A percentile compares a stretch with the other conserved stretches of the same genome.
Evolutionary conservation across 2,888 invertebrate species (phyloP).

Genomic region (Thyatira batis): DNA sequence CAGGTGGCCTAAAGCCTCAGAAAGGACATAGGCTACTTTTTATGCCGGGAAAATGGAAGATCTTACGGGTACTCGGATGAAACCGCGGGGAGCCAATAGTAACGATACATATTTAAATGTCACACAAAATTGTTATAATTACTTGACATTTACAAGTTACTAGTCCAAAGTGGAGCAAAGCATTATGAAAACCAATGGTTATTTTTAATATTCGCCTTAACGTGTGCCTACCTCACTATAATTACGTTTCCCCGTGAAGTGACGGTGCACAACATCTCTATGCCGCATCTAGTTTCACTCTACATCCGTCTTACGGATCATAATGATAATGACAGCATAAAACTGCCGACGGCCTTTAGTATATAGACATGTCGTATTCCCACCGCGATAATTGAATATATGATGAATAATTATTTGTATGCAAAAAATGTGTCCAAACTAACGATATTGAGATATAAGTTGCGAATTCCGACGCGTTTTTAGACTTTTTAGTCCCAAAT

Average conservation of each 20-base stretch:
- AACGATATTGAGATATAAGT: constrained; percentile 28
- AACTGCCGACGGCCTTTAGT: constrained; percentile 43
- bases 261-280: constrained; percentile 8
- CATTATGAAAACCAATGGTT: no score
- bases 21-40: no score
- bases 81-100: no score
- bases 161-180: no score
- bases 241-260: background rate
- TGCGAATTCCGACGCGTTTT: background rate
- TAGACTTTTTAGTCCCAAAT: no score
- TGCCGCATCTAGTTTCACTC: constrained; percentile 50
- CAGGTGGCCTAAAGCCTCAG: no score
- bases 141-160: no score
- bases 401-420: constrained; percentile 59
- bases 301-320: constrained; percentile 31
- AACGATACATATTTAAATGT: no score
- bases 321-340: constrained; percentile 60
- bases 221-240: background rate
- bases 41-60: no score
- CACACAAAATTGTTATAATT: no score
- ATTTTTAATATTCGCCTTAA: no score
- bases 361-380: constrained; percentile 73
- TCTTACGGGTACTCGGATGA: no score
- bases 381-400: constrained; percentile 71
- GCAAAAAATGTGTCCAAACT: constrained; percentile 29